phyloP scores from a whole-genome alignment of 1,140 invertebrate genomes.

The Lanistes nyassanus region DNA sequence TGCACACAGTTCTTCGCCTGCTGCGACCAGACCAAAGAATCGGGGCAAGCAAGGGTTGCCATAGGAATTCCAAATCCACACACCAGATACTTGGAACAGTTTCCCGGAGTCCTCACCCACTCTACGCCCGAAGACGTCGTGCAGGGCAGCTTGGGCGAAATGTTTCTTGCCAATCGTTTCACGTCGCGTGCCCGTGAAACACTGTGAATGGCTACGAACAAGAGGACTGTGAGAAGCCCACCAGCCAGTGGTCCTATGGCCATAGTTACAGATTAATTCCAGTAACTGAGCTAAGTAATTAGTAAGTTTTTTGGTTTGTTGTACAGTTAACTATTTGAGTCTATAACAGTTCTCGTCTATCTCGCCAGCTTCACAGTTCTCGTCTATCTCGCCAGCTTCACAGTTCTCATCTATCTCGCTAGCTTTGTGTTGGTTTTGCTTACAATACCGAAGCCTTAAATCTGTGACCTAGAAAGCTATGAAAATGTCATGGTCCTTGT shows the following conservation, averaged over 20 bases:
- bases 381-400: too few relatives aligned
- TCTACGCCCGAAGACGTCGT: slow-evolving; percentile 29
- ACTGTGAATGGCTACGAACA: neutral
- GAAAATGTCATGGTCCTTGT: too few relatives aligned
- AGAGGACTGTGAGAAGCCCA: neutral
- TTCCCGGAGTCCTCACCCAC: slow-evolving; percentile 31
- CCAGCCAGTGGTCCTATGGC: neutral
- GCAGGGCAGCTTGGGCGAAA: slow-evolving; percentile 23
- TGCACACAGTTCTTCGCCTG: slow-evolving; percentile 35
- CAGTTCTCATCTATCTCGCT: too few relatives aligned
- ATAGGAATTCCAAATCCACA: slow-evolving; percentile 31
- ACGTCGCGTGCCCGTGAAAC: neutral
- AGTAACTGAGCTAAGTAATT: neutral
- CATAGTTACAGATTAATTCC: neutral
- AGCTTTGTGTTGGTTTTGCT: too few relatives aligned
- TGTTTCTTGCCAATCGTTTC: slow-evolving; percentile 21
- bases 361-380: too few relatives aligned
- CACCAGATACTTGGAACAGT: slow-evolving; percentile 35
- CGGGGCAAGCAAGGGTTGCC: slow-evolving; percentile 27
- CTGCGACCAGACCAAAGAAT: slow-evolving; percentile 28
- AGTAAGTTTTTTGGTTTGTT: neutral
- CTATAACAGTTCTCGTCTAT: too few relatives aligned
- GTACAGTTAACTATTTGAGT: too few relatives aligned
- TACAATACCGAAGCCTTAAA: too few relatives aligned
- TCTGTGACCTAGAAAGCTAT: too few relatives aligned